These are phyloP conservation scores for Diabrotica undecimpunctata DNA, from an alignment of 1,140 invertebrate species.

Conservation along the genomic window DNA sequence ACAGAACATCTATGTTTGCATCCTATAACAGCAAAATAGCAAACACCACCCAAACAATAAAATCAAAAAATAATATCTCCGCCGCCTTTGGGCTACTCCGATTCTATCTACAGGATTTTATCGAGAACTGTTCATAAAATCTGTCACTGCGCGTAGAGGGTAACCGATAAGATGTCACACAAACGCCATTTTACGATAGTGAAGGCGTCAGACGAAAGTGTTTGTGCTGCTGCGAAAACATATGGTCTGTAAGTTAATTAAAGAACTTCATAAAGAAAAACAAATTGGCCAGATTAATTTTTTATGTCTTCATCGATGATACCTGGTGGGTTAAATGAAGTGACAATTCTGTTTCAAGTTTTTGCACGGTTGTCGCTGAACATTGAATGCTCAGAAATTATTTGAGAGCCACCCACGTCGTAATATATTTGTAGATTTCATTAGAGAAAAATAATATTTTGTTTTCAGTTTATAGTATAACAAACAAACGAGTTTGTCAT, in stretches of 20 bases:
- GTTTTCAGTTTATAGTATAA: no score
- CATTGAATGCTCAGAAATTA: background rate
- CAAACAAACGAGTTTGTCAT: no score
- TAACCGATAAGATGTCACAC: conserved; percentile 3
- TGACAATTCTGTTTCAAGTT: background rate
- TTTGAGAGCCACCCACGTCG: no score
- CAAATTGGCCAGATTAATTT: conserved; percentile 4
- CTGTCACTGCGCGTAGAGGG: background rate
- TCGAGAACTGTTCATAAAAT: conserved; percentile 3
- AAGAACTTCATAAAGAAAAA: background rate
- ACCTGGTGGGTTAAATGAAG: background rate
- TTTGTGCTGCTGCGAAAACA: conserved; percentile 2
- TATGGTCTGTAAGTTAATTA: conserved; percentile 3
- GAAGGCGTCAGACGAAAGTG: background rate
- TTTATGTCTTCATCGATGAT: background rate
- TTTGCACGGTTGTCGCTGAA: background rate
- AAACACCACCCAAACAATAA: no score
- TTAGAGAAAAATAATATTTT: no score
- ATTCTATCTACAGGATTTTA: background rate
- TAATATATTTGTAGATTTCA: no score
- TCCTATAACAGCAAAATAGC: no score
- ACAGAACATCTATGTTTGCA: no score
- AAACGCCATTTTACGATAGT: conserved; percentile 6
- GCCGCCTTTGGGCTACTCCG: no score
- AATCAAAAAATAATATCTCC: no score